phyloP scores from a whole-genome alignment of 1,140 invertebrate species.

The Aphelenchoides fujianensis region DNA sequence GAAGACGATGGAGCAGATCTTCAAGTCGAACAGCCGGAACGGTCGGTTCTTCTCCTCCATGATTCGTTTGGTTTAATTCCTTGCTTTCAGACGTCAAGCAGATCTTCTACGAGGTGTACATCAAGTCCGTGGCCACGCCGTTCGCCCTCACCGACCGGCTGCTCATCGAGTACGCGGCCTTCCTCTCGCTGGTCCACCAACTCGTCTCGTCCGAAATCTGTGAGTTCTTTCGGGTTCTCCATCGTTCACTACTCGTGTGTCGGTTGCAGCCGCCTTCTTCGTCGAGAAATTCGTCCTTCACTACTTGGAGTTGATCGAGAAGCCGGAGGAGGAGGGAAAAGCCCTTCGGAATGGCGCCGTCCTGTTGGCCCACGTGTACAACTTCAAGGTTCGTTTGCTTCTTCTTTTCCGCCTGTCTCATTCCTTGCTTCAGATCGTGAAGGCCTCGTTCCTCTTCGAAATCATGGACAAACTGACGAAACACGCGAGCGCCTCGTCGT shows the following conservation, averaged over 20 bases:
- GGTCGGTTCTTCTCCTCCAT: slow-evolving; percentile 15
- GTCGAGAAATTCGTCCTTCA: slow-evolving; percentile 44
- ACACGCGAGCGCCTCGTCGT: slow-evolving; percentile 72
- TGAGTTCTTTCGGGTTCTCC: slow-evolving; percentile 27
- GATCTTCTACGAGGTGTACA: slow-evolving; percentile 29
- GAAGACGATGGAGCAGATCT: slow-evolving; percentile 40
- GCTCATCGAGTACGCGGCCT: slow-evolving; percentile 34
- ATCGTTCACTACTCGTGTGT: neutral
- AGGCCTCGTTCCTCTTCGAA: slow-evolving; percentile 62
- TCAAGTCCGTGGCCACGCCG: slow-evolving; percentile 25
- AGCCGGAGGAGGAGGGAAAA: slow-evolving; percentile 72
- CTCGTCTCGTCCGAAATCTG: slow-evolving; percentile 43
- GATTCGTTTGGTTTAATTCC: neutral
- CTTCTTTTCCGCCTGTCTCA: slow-evolving; percentile 10
- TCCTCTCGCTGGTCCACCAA: slow-evolving; percentile 36
- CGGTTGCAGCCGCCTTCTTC: slow-evolving; percentile 46
- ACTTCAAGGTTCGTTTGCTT: slow-evolving; percentile 75
- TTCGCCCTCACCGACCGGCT: slow-evolving; percentile 41
- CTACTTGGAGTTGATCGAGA: slow-evolving; percentile 26
- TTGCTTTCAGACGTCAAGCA: slow-evolving; percentile 43
- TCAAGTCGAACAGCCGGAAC: slow-evolving; percentile 32
- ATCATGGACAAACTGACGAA: slow-evolving; percentile 62
- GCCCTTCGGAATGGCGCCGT: slow-evolving; percentile 78
- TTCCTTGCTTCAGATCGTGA: slow-evolving; percentile 67
- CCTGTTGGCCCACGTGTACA: slow-evolving; percentile 78